Conservation (phyloP, 2,888 invertebrate genomes). For the Pachymerium ferrugineum region DNA sequence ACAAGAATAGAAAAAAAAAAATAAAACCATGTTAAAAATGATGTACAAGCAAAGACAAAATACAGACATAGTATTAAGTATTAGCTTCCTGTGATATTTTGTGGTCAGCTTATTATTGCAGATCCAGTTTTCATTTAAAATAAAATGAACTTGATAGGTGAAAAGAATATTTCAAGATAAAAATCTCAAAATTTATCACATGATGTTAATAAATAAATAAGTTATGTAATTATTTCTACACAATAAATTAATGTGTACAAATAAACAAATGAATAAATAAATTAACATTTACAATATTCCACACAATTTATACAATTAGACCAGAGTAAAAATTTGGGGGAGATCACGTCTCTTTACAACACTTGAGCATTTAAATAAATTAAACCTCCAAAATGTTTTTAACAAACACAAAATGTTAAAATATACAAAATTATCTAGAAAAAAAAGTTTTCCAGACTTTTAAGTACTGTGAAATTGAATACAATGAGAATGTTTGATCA, state of each 20-base stretch:
- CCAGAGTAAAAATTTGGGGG: background rate
- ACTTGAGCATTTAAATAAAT: constrained; percentile 12
- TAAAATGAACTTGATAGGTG: no score
- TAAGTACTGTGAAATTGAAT: no score
- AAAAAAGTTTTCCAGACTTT: no score
- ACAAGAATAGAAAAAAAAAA: background rate
- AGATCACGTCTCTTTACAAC: background rate
- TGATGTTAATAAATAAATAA: background rate
- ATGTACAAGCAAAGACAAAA: background rate
- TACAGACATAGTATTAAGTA: background rate
- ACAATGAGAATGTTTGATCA: no score
- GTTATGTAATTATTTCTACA: background rate
- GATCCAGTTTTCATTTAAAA: background rate
- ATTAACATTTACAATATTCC: constrained; percentile 14
- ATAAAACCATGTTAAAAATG: background rate
- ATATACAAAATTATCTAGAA: background rate
- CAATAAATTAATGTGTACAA: background rate
- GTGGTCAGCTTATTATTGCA: background rate
- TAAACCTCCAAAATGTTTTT: background rate
- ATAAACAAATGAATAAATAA: background rate
- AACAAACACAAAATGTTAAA: background rate
- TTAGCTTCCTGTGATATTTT: background rate
- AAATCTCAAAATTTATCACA: background rate
- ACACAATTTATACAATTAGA: constrained; percentile 9
- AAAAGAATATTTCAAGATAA: background rate